Conservation (phyloP, 2,797 vertebrate genomes). For the Tinamus major region DNA sequence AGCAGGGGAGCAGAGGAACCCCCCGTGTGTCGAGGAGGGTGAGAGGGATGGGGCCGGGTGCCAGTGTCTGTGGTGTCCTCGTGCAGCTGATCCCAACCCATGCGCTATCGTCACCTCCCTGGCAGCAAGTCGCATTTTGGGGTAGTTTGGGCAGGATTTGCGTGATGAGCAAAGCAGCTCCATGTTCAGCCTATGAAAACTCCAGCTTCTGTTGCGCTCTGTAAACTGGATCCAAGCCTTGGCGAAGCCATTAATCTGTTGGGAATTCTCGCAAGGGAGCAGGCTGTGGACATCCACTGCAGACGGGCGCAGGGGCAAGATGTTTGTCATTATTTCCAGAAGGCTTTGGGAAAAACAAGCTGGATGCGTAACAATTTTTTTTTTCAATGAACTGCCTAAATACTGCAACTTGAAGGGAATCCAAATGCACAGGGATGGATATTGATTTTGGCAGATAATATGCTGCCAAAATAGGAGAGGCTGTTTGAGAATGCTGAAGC, state of each 20-base stretch:
- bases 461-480: background rate
- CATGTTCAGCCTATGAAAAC: conserved; percentile 19
- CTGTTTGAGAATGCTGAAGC: background rate
- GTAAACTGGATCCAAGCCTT: background rate
- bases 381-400: background rate
- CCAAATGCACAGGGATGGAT: background rate
- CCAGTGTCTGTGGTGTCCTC: rapidly evolving
- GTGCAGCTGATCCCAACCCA: background rate
- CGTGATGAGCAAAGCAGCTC: conserved; percentile 51
- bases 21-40: background rate
- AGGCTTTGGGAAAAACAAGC: background rate
- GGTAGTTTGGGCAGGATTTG: conserved; percentile 39
- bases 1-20: background rate
- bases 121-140: conserved; percentile 39
- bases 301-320: background rate
- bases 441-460: background rate
- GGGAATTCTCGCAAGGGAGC: background rate
- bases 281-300: background rate
- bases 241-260: background rate
- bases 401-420: background rate
- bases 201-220: conserved; percentile 18
- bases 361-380: background rate
- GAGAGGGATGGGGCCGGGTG: background rate
- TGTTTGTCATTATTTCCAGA: background rate
- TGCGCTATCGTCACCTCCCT: background rate